Conservation (phyloP, 35 echinoderm and acorn worm species). For the Strongylocentrotus purpuratus region DNA sequence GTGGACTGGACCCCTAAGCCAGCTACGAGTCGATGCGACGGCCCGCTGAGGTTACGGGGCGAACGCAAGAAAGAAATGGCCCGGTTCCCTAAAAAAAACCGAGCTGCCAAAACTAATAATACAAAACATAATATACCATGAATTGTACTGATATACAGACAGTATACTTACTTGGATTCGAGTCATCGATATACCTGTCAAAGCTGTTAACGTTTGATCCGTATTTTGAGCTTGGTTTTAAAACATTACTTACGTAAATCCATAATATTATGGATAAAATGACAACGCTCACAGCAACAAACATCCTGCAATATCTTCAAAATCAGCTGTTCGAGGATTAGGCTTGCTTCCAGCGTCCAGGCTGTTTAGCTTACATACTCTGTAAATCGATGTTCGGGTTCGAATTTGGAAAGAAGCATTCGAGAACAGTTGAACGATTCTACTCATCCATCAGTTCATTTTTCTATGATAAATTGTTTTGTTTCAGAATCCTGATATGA, state of each 20-base stretch:
- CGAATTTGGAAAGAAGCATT: too few species aligned
- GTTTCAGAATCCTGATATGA: too few species aligned
- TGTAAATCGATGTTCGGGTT: too few species aligned
- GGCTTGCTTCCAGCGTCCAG: background rate
- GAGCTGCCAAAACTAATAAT: too few species aligned
- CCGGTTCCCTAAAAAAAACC: background rate
- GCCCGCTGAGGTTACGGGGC: background rate
- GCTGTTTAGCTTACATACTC: too few species aligned
- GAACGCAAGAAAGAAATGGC: background rate
- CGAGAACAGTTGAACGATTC: too few species aligned
- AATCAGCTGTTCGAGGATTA: background rate
- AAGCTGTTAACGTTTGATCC: conserved; percentile 6
- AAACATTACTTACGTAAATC: conserved; percentile 19
- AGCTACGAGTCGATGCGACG: too few species aligned
- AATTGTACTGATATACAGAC: background rate
- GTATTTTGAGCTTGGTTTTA: conserved; percentile 29
- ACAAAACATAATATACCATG: too few species aligned
- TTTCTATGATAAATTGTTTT: too few species aligned
- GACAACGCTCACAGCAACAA: background rate
- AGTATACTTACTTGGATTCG: background rate
- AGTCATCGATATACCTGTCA: conserved; percentile 24
- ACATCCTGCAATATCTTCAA: background rate
- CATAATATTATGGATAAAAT: conserved; percentile 12
- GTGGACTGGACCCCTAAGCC: too few species aligned
- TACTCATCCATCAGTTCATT: too few species aligned